phyloP scores from a whole-genome alignment of 2,113 vertebrate genomes.

The Rattus norvegicus region GRCr8 NC_086020.1:219999001-219999500 shows the following conservation, averaged over 20 bases:
- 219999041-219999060: background rate
- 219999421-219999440: background rate
- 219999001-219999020: background rate
- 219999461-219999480: background rate
- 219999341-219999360: background rate
- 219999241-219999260: background rate
- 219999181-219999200: background rate
- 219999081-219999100: background rate
- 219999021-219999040: background rate
- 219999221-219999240: background rate
- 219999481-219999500: background rate
- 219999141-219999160: background rate
- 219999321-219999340: background rate
- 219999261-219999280: background rate
- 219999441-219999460: background rate
- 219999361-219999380: background rate
- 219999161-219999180: constrained; percentile 36
- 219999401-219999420: background rate
- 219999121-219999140: background rate
- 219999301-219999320: background rate
- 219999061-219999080: background rate
- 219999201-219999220: background rate
- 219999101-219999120: background rate
- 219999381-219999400: background rate
- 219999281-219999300: background rate